Conservation (phyloP, 1,140 invertebrate genomes). For the Dendroctonus ponderosae region DNA sequence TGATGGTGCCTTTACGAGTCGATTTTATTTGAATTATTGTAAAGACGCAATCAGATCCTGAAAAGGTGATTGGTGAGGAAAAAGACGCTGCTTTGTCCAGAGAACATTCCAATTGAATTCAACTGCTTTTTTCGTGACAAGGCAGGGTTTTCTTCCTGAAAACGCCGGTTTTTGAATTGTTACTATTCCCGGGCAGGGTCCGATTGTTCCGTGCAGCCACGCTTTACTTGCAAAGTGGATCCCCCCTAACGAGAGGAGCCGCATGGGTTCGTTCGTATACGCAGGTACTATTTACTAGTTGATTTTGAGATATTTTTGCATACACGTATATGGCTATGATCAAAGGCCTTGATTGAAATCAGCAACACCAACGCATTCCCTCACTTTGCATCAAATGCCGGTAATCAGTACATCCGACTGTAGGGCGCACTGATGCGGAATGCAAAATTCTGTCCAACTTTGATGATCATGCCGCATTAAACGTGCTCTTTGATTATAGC, state of each 20-base stretch:
- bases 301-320: slow-evolving; percentile 17
- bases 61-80: slow-evolving; percentile 1
- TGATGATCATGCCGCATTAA: too few species aligned
- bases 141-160: slow-evolving; percentile 2
- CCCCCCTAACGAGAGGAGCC: slow-evolving; percentile 82
- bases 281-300: slow-evolving; percentile 61
- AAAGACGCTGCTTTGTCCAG: slow-evolving; percentile 16
- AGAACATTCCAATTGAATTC: neutral
- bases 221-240: slow-evolving; percentile 85
- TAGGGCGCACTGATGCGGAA: too few species aligned
- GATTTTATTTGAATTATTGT: neutral
- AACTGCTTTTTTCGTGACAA: neutral
- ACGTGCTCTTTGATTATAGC: slow-evolving; percentile 8
- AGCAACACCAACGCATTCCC: too few species aligned
- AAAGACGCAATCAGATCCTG: slow-evolving; percentile 9
- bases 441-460: too few species aligned
- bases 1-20: slow-evolving; percentile 44
- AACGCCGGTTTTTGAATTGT: slow-evolving; percentile 43
- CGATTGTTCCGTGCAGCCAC: slow-evolving; percentile 83
- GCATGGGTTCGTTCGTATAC: slow-evolving; percentile 85
- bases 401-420: too few species aligned
- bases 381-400: too few species aligned
- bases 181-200: slow-evolving; percentile 62
- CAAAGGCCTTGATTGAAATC: too few species aligned
- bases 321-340: neutral